Evolutionary conservation across 2,888 invertebrate genomes (phyloP).

Genomic region (Eudiplozoon nipponicum): DNA sequence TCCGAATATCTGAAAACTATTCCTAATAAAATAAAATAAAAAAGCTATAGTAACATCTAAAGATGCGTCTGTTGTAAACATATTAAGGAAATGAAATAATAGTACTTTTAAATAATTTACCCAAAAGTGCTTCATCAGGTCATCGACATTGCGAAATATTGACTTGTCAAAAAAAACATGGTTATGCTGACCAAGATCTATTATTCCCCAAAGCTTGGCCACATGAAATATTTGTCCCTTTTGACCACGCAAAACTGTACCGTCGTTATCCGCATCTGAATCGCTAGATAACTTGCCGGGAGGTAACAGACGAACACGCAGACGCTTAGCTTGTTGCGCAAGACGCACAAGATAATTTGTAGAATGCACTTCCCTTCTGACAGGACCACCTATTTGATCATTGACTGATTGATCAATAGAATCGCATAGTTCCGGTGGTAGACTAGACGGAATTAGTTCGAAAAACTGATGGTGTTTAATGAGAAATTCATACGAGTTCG

Average conservation of each 20-base stretch:
- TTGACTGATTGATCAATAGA: not conserved
- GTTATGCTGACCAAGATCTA: slow-evolving; percentile 28
- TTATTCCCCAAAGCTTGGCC: slow-evolving; percentile 27
- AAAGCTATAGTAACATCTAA: too few species aligned
- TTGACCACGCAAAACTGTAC: slow-evolving; percentile 21
- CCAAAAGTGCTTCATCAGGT: slow-evolving; percentile 23
- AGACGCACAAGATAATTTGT: slow-evolving; percentile 3
- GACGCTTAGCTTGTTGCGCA: not conserved
- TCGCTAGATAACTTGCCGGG: too few species aligned
- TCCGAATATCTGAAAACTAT: too few species aligned
- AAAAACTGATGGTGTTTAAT: slow-evolving; percentile 23
- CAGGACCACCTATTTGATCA: not conserved
- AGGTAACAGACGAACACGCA: not conserved
- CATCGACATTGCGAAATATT: slow-evolving; percentile 25
- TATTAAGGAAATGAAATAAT: too few species aligned
- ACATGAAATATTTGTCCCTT: slow-evolving; percentile 27
- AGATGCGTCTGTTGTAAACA: too few species aligned
- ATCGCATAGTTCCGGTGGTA: not conserved
- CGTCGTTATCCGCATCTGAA: slow-evolving; percentile 6
- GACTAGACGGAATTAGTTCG: slow-evolving; percentile 12
- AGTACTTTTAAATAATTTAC: slow-evolving; percentile 9
- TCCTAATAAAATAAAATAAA: too few species aligned
- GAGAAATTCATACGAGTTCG: slow-evolving; percentile 24
- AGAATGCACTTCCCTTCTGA: too few species aligned
- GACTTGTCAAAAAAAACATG: slow-evolving; percentile 28